Evolutionary conservation across 2,797 vertebrate species (phyloP).

Genomic region (Siniperca obscura): DNA sequence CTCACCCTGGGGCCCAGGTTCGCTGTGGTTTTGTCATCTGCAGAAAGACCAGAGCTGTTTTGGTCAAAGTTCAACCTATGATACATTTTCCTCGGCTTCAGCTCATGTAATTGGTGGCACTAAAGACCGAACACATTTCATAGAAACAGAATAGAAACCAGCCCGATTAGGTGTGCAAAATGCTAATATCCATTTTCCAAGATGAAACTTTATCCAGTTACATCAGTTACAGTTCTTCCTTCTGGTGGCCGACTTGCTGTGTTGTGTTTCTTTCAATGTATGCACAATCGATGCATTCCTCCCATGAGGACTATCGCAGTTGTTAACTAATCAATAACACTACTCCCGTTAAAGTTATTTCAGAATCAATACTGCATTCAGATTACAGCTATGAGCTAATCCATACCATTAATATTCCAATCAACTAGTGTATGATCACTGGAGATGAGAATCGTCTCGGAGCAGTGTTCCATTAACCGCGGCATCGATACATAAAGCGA

Average conservation of each 20-base stretch:
- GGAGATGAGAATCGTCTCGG: constrained; percentile 41
- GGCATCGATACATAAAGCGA: constrained; percentile 18
- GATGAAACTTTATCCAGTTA: background rate
- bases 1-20: background rate
- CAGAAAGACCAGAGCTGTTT: background rate
- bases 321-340: constrained; percentile 73
- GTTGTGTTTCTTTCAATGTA: constrained; percentile 46
- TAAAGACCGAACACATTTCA: background rate
- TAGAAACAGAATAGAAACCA: background rate
- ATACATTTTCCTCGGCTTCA: background rate
- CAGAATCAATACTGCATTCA: constrained; percentile 68
- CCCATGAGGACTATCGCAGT: constrained; percentile 54
- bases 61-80: background rate
- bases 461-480: constrained; percentile 35
- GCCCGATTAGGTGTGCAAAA: background rate
- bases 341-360: constrained; percentile 66
- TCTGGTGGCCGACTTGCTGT: constrained; percentile 14
- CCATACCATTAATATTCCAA: constrained; percentile 64
- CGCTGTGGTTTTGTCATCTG: constrained; percentile 12
- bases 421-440: constrained; percentile 55
- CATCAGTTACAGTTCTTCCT: constrained; percentile 1
- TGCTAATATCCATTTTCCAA: background rate
- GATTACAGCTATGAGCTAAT: constrained; percentile 61
- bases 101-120: background rate
- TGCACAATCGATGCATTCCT: constrained; percentile 64